phyloP scores from a whole-genome alignment of 1,140 invertebrate species.

The Pseudomyrmex sp. region DNA sequence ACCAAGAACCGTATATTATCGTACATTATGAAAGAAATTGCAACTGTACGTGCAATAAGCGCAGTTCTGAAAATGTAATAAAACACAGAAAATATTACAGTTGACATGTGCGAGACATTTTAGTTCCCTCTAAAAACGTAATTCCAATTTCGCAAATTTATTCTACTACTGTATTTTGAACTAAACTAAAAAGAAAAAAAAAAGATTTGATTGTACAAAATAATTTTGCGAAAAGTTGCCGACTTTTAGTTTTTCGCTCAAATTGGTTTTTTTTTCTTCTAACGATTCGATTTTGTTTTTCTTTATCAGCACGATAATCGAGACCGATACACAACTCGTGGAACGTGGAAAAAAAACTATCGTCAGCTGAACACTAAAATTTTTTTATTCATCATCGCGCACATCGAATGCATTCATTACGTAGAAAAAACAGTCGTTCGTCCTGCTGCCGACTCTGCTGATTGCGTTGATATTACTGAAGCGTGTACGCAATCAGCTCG shows the following conservation, averaged over 20 bases:
- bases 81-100: not conserved
- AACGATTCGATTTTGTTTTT: not conserved
- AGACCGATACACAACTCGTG: not conserved
- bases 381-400: constrained; percentile 6
- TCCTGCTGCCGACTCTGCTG: constrained; percentile 28
- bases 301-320: not conserved
- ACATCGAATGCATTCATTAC: constrained; percentile 17
- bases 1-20: not conserved
- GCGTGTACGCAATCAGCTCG: constrained; percentile 62
- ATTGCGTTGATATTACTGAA: constrained; percentile 64
- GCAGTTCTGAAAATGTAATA: not conserved
- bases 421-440: constrained; percentile 35
- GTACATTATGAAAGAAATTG: not conserved
- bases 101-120: not conserved
- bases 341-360: not conserved
- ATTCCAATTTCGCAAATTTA: not conserved
- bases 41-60: not conserved
- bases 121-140: too few species aligned
- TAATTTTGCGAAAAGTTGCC: too few species aligned
- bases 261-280: not conserved
- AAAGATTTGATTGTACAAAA: too few species aligned
- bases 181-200: not conserved
- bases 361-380: not conserved
- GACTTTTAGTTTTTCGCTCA: too few species aligned
- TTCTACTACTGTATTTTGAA: not conserved